A percentile compares a stretch with the other conserved stretches of the same genome.
Conservation (phyloP, 2,888 invertebrate species). For the Troides oblongomaculatus region DNA sequence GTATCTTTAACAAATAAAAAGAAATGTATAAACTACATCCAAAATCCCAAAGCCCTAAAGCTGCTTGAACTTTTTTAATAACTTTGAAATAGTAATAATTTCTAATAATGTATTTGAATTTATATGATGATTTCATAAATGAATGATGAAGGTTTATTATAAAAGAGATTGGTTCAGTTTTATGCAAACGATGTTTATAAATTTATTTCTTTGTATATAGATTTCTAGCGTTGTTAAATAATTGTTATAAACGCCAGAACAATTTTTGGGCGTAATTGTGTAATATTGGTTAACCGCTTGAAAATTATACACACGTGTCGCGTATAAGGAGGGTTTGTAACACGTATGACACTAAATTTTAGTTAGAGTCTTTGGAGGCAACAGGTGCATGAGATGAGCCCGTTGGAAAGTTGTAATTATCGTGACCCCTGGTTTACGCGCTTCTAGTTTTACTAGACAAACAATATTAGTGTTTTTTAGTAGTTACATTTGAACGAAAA, state of each 20-base stretch:
- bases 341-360: slow-evolving; percentile 75
- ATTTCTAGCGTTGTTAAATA: background rate
- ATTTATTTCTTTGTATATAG: background rate
- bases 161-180: background rate
- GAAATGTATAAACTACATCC: too few species aligned
- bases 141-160: background rate
- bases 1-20: too few species aligned
- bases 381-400: slow-evolving; percentile 73
- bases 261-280: slow-evolving; percentile 36
- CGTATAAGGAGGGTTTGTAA: slow-evolving; percentile 56
- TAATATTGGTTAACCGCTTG: slow-evolving; percentile 64
- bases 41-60: too few species aligned
- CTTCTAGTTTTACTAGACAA: slow-evolving; percentile 24
- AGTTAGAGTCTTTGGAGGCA: slow-evolving; percentile 71
- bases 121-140: too few species aligned
- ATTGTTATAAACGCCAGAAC: slow-evolving; percentile 39
- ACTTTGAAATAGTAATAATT: too few species aligned
- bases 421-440: slow-evolving; percentile 47
- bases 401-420: slow-evolving; percentile 68
- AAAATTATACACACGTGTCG: slow-evolving; percentile 72
- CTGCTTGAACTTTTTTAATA: too few species aligned
- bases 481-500: too few species aligned
- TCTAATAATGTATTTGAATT: too few species aligned
- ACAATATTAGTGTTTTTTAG: slow-evolving; percentile 8
- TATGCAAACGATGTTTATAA: background rate